A percentile compares a stretch with the other conserved stretches of the same genome.
phyloP scores from a whole-genome alignment of 2,113 vertebrate genomes.

The Labeo catla region DNA sequence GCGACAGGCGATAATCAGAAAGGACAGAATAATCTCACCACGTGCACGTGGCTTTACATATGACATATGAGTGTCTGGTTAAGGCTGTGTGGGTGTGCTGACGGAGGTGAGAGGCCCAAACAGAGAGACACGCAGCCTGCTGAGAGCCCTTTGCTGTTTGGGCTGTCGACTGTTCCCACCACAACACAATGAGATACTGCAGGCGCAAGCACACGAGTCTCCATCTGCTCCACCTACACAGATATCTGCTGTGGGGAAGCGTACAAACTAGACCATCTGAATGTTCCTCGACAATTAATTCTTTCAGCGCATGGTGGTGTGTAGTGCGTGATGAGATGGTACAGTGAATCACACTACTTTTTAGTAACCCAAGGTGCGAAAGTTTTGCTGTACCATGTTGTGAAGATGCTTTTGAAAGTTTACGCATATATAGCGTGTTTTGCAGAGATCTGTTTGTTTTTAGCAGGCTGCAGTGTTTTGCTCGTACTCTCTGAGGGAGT shows the following conservation, averaged over 20 bases:
- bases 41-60: not conserved
- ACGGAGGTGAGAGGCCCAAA: not conserved
- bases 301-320: not conserved
- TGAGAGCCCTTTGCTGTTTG: constrained; percentile 23
- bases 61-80: not conserved
- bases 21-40: not conserved
- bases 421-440: not conserved
- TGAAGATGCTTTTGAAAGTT: not conserved
- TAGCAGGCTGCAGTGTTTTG: not conserved
- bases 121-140: not conserved
- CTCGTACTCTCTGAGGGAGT: constrained; percentile 6
- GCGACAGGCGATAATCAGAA: not conserved
- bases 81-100: constrained; percentile 19
- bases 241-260: constrained; percentile 20
- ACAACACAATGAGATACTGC: constrained; percentile 26
- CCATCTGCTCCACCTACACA: constrained; percentile 40
- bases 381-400: not conserved
- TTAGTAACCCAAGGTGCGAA: not conserved
- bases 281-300: not conserved
- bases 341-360: not conserved
- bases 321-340: not conserved
- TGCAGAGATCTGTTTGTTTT: constrained; percentile 13
- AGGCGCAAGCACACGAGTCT: constrained; percentile 19
- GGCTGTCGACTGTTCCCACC: constrained; percentile 6
- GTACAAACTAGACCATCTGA: constrained; percentile 3